Evolutionary conservation across 2,888 invertebrate genomes (phyloP).

Genomic region (Lasioglossum pauxillum): DNA sequence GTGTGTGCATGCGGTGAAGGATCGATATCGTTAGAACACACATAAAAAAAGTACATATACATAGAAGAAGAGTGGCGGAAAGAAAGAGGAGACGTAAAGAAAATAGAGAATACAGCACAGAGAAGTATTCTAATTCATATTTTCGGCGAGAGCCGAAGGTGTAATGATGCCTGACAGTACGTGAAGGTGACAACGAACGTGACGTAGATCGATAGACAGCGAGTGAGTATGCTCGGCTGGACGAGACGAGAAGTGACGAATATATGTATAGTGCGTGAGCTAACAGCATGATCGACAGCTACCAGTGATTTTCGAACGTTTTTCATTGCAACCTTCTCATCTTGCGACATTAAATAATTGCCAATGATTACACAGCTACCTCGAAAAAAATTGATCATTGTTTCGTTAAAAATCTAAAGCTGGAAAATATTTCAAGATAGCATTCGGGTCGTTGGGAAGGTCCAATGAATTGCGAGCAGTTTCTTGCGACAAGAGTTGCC

Average conservation of each 20-base stretch:
- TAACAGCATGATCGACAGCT: constrained; percentile 50
- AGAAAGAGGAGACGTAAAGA: neutral
- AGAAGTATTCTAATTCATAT: constrained; percentile 41
- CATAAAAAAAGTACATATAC: constrained; percentile 29
- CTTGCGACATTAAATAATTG: neutral
- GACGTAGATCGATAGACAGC: constrained; percentile 57
- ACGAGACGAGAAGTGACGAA: constrained; percentile 49
- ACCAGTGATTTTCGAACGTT: constrained; percentile 21
- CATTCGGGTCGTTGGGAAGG: too few relatives aligned
- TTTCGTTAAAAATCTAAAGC: neutral
- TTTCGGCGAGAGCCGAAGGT: constrained; percentile 23
- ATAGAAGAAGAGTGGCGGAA: neutral
- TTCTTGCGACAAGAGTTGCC: too few relatives aligned
- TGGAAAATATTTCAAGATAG: neutral
- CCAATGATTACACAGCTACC: neutral
- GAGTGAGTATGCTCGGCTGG: constrained; percentile 56
- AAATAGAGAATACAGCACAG: neutral
- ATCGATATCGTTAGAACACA: constrained; percentile 68
- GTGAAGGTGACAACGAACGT: constrained; percentile 60
- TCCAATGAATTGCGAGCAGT: too few relatives aligned
- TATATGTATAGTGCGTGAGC: constrained; percentile 37
- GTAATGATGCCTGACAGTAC: constrained; percentile 25
- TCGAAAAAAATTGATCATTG: neutral
- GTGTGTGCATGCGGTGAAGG: constrained; percentile 78
- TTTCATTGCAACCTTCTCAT: neutral